Base-by-base conservation (phyloP, 2,888 invertebrate genomes). In the Xylota segnis region DNA sequence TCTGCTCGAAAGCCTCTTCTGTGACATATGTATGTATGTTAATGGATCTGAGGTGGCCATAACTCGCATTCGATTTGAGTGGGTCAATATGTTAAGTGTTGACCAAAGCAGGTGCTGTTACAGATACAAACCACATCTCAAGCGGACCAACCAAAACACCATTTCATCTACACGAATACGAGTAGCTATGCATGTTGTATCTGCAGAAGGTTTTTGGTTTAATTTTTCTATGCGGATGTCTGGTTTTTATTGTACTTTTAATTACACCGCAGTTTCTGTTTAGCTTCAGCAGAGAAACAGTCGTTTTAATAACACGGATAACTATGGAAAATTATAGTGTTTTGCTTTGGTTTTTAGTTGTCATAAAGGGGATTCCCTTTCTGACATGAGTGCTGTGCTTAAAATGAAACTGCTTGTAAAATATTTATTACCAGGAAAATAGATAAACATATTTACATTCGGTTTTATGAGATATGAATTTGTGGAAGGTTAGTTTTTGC, bases 201-300 rank as follows among this genome's bases (percentile, higher is more conserved):
- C 37, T 43, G 43, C 43, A 43, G 7, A 9, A 18, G 18, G 3
- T 45, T 70, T 50, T 45, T 34, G 9, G 47, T 29, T 27, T 43
- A 4, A 7, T 47, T 40, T 52, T 43, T 71, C 14, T 50, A 61
- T 70, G 56, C 71, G 34, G 71, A 59, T 56, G 47, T 50, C 18
- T 34, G 63, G 2, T 54, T 63, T 70, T 82, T 76, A 63, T 76
- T 65, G 56, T 27, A n/a, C 70, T 40, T 58, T 75, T 82, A 82
- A 82, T 76, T 76, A 76, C 76, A 50, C 34, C 76, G 70, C 58
- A 71, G 7, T 47, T 10, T 47, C 14, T 18, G 47, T 6, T 43
- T n/a, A 6, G 2, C 14, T 43, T 43, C 6, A 14, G 14, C 43
- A 14, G 43, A 43, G 6, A 14, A 0, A 14, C 12, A 37, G 9